Percentiles rank a stretch among this genome's conserved stretches.
These are phyloP conservation scores for Caloenas nicobarica DNA, from an alignment of 2,113 vertebrate genomes.

Conservation along the genomic window DNA sequence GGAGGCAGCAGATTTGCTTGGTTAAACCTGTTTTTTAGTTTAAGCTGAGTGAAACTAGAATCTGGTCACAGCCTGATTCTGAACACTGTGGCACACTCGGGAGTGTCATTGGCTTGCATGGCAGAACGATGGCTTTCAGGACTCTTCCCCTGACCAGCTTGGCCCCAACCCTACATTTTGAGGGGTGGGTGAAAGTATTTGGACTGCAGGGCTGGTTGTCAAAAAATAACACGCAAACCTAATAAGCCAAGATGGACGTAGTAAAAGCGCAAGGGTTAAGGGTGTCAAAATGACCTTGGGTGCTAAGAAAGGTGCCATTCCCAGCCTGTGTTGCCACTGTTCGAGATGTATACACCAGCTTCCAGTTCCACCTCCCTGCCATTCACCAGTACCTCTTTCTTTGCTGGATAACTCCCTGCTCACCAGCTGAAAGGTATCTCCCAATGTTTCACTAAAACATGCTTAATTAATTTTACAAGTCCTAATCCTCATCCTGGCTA, in stretches of 20 bases:
- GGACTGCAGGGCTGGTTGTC: not conserved
- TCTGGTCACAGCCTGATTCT: not conserved
- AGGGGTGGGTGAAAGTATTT: not conserved
- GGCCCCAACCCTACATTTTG: not conserved
- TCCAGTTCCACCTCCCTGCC: not conserved
- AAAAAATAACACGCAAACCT: not conserved
- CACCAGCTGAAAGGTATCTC: not conserved
- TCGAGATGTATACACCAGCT: not conserved
- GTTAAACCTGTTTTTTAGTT: conserved; percentile 17
- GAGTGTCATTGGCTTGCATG: not conserved
- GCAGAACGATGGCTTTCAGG: not conserved
- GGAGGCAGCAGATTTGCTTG: not conserved
- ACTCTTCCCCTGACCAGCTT: not conserved
- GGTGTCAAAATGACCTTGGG: not conserved
- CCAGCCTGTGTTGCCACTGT: not conserved
- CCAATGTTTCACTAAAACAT: conserved; percentile 1
- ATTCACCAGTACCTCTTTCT: not conserved
- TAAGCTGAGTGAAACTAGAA: not conserved
- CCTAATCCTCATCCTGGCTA: not conserved
- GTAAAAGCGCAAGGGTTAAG: not conserved
- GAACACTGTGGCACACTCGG: not conserved
- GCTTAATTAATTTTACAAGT: conserved; percentile 17
- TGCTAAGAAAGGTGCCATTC: not conserved
- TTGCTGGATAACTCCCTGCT: accelerated
- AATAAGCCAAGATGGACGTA: not conserved